Base-by-base conservation (phyloP, 2,797 vertebrate species). In the Gobio occitaniae region DNA sequence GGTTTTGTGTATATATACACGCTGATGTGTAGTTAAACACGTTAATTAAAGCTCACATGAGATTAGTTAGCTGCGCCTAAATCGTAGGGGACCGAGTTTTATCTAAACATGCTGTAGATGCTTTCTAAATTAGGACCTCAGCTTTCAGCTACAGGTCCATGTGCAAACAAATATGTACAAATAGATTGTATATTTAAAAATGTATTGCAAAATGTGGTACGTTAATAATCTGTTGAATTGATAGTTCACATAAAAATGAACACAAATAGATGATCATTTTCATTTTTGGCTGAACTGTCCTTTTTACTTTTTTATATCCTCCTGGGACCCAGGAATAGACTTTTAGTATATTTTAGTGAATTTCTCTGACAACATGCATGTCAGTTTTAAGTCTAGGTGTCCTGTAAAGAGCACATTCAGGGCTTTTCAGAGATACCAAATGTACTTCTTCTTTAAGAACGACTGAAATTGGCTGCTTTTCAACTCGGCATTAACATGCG, bases 41-140 rank as follows among this genome's bases (percentile, higher is more conserved):
- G 16, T 65, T 48, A 48, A 63, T 61, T 84, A 70, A 59, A 38
- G 72, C n/a, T 75, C 68, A 80, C 59, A 61, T 74, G 59, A 86
- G 61, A 71, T 61, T 80, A 41, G 63, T 84, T 84, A 66, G 72
- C 56, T 52, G 56, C 47, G 41, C 10, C 21, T 54, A 25, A 75
- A 83, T 36, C 59, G 1, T 3, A 54, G 11, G 66, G 66, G 48
- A 85, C 6, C 11, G 19, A 48, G 66, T 80, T 63, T 52, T 36
- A 47, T 78, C 52, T 63, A 78, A 71, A 74, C 74, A 19, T 19
- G 68, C 47, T 50, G n/a, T 52, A 17, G 50, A 71, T 59, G 29
- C 25, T 83, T 63, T 65, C 2, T 72, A 29, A 16, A 29, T 48
- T 48, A 32, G 19, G 6, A 32, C 36, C 50, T 41, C 6, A 15